Evolutionary conservation across 23 tunicate genomes (phyloP).

Genomic region (Clavelina lepadiformis): DNA sequence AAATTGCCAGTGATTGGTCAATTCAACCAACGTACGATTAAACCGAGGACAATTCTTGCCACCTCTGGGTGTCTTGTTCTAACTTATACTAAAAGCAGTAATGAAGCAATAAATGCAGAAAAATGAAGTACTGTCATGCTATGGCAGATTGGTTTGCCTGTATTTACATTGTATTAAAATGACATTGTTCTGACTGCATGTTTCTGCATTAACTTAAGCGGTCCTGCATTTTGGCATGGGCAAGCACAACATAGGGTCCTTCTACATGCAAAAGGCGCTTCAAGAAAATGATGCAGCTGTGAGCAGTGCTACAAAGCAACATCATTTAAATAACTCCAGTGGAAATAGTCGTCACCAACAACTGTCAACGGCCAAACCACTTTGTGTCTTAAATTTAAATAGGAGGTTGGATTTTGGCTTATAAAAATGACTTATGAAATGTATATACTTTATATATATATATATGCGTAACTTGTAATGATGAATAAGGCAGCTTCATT

Average conservation of each 20-base stretch:
- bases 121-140: too few species aligned
- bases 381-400: slow-evolving; percentile 50
- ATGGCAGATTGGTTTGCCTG: too few species aligned
- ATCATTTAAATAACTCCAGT: slow-evolving; percentile 10
- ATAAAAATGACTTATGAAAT: background rate
- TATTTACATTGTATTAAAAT: too few species aligned
- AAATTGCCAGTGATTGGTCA: too few species aligned
- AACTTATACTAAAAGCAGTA: too few species aligned
- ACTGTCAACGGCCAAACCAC: slow-evolving; percentile 29
- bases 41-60: too few species aligned
- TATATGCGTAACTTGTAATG: too few species aligned
- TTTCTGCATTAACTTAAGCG: slow-evolving; percentile 25
- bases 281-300: slow-evolving; percentile 65
- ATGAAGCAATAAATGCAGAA: too few species aligned
- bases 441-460: background rate
- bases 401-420: slow-evolving; percentile 32
- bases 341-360: slow-evolving; percentile 32
- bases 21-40: too few species aligned
- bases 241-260: slow-evolving; percentile 59
- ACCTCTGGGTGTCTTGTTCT: too few species aligned
- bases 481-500: background rate
- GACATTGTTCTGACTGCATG: too few species aligned
- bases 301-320: slow-evolving; percentile 34
- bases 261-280: slow-evolving; percentile 66
- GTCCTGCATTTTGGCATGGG: slow-evolving; percentile 58